A percentile compares a stretch with the other conserved stretches of the same genome.
Conservation (phyloP, 2,888 invertebrate genomes). For the Seladonia tumulorum region DNA sequence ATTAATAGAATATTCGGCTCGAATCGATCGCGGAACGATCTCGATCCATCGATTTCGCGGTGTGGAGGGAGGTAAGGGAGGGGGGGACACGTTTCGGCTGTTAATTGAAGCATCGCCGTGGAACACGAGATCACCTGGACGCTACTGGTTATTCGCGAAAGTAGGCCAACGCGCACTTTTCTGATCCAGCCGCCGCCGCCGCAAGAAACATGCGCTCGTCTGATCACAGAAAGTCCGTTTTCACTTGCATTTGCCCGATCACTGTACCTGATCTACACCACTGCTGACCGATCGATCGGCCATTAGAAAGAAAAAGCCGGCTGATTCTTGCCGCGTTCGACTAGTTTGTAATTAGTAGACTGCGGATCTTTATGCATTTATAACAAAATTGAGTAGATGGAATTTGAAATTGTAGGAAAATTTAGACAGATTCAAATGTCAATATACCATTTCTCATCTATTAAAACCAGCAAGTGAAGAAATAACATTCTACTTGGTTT, state of each 20-base stretch:
- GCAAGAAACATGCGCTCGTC: slow-evolving; percentile 52
- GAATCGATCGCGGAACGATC: slow-evolving; percentile 13
- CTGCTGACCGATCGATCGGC: neutral
- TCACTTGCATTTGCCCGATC: slow-evolving; percentile 50
- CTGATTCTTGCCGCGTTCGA: neutral
- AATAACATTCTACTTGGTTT: too few relatives aligned
- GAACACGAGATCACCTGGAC: slow-evolving; percentile 24
- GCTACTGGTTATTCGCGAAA: slow-evolving; percentile 53
- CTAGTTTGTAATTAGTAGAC: neutral
- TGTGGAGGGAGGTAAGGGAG: too few relatives aligned
- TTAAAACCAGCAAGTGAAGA: too few relatives aligned
- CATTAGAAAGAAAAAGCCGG: neutral
- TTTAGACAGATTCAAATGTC: too few relatives aligned
- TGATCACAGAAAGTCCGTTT: slow-evolving; percentile 65
- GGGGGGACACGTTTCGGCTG: slow-evolving; percentile 4
- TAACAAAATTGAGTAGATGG: too few relatives aligned
- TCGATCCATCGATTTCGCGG: slow-evolving; percentile 28
- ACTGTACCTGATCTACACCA: neutral
- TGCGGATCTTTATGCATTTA: neutral
- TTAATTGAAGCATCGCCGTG: slow-evolving; percentile 37
- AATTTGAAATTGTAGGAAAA: too few relatives aligned
- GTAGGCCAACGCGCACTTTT: slow-evolving; percentile 63
- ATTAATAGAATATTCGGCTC: slow-evolving; percentile 3
- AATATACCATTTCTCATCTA: too few relatives aligned
- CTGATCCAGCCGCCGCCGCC: slow-evolving; percentile 43